phyloP scores from a whole-genome alignment of 64 coral and sea anemone species.

The Stichodactyla mertensii region DNA sequence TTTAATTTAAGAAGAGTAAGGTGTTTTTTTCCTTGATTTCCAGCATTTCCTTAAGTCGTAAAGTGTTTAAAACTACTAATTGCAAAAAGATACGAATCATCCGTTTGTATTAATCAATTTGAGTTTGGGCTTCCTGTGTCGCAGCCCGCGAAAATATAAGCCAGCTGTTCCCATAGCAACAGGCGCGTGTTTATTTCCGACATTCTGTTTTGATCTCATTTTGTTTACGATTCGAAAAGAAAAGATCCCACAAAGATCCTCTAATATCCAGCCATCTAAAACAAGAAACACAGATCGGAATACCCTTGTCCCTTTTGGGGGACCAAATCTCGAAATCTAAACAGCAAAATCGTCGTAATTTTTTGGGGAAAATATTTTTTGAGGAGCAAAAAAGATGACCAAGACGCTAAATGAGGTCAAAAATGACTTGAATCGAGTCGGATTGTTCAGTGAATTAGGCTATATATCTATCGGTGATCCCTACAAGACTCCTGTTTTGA shows the following conservation, averaged over 20 bases:
- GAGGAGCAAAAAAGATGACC: slow-evolving; percentile 5
- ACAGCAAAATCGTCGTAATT: background rate
- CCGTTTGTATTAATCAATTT: background rate
- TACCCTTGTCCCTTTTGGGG: background rate
- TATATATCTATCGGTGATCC: slow-evolving; percentile 98
- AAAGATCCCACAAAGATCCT: background rate
- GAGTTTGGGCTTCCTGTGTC: background rate
- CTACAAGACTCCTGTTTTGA: slow-evolving; percentile 56
- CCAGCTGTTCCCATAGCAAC: slow-evolving; percentile 23
- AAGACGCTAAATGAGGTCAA: slow-evolving; percentile 50
- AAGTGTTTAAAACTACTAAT: too few species aligned
- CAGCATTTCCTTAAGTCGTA: too few species aligned
- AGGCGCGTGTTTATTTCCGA: background rate
- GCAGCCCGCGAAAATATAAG: slow-evolving; percentile 4
- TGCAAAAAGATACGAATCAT: too few species aligned
- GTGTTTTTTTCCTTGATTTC: too few species aligned
- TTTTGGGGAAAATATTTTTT: background rate
- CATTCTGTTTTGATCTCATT: background rate
- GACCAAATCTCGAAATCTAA: background rate
- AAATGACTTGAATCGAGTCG: slow-evolving; percentile 92
- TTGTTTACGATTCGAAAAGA: slow-evolving; percentile 19
- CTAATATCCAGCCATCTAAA: background rate
- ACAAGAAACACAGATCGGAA: background rate
- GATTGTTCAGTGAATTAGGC: slow-evolving; percentile 86
- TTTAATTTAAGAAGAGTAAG: too few species aligned